These are phyloP conservation scores for Neosilurus hyrtlii DNA, from an alignment of 2,797 vertebrate species.

Conservation along the genomic window DNA sequence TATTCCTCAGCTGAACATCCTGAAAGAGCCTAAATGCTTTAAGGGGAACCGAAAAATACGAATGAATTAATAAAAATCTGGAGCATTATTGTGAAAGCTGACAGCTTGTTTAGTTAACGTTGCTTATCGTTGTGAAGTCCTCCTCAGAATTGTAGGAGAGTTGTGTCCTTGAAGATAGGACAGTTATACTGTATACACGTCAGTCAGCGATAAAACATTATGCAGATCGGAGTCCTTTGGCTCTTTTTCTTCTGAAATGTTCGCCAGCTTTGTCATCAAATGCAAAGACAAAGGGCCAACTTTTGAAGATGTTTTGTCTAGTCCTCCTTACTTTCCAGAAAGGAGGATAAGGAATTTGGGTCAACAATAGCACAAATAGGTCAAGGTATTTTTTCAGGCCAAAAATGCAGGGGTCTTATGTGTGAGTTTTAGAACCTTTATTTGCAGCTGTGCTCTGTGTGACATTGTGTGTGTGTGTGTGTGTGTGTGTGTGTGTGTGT, in stretches of 20 bases:
- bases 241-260: not conserved
- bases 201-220: not conserved
- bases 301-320: not conserved
- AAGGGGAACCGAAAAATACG: not conserved
- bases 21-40: conserved; percentile 26
- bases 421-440: conserved; percentile 25
- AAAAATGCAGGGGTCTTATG: conserved; percentile 25
- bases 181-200: not conserved
- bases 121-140: not conserved
- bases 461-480: not conserved
- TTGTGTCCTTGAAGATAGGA: conserved; percentile 21
- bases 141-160: conserved; percentile 9
- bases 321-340: conserved; percentile 15
- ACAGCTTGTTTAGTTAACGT: conserved; percentile 28
- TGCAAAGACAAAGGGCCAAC: not conserved
- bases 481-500: conserved; percentile 11
- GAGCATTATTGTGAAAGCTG: conserved; percentile 21
- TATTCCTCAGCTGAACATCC: conserved; percentile 29
- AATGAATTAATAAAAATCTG: not conserved
- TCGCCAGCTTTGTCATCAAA: not conserved
- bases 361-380: conserved; percentile 27
- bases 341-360: conserved; percentile 12
- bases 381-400: conserved; percentile 29
- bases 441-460: conserved; percentile 24
- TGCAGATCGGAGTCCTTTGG: not conserved